These are phyloP conservation scores for Drosophila parabipectinata DNA, from an alignment of 1,140 invertebrate species.

Conservation along the genomic window DNA sequence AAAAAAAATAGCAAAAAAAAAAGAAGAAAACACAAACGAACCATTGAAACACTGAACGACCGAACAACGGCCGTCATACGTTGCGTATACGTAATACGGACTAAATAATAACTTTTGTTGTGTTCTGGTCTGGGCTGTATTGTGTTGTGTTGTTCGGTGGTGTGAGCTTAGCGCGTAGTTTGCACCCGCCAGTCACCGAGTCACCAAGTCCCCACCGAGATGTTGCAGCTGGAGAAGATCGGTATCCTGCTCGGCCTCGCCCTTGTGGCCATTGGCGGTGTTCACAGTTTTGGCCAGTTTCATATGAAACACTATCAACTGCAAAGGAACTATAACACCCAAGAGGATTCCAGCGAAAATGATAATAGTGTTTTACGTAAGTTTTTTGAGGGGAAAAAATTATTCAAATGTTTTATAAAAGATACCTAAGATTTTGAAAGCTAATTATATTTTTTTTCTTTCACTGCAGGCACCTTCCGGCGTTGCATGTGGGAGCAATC, in stretches of 20 bases:
- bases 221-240: constrained; percentile 59
- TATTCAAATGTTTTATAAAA: background rate
- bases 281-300: constrained; percentile 72
- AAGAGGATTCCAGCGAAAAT: constrained; percentile 68
- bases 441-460: too few relatives aligned
- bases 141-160: constrained; percentile 22
- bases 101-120: constrained; percentile 9
- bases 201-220: constrained; percentile 14
- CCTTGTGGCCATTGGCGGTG: constrained; percentile 44
- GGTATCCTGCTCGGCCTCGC: constrained; percentile 43
- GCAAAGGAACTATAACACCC: constrained; percentile 66
- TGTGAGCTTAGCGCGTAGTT: constrained; percentile 77
- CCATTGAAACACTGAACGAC: background rate
- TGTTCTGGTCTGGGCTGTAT: background rate
- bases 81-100: constrained; percentile 73
- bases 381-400: constrained; percentile 8
- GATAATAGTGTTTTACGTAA: constrained; percentile 74
- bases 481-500: constrained; percentile 83
- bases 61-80: constrained; percentile 23
- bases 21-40: constrained; percentile 7
- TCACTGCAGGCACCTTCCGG: constrained; percentile 67
- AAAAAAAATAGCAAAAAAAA: constrained; percentile 19
- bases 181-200: constrained; percentile 50
- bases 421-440: too few relatives aligned
- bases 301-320: constrained; percentile 79